Evolutionary conservation across 2,113 vertebrate species (phyloP).

Genomic region (Corythoichthys haematopterus): DNA sequence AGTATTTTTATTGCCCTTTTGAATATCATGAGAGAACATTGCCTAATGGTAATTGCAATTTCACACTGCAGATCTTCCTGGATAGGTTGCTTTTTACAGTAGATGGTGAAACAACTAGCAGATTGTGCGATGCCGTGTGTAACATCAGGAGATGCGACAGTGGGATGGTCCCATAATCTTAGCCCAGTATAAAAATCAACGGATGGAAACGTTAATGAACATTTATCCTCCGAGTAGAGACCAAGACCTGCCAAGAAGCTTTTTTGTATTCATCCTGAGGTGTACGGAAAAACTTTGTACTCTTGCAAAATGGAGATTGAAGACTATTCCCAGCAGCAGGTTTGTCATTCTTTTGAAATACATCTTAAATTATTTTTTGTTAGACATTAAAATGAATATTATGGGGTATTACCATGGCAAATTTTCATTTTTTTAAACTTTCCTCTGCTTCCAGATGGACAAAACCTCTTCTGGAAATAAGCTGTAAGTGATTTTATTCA

Average conservation of each 20-base stretch:
- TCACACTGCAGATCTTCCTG: not conserved
- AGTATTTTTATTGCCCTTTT: not conserved
- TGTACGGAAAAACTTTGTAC: not conserved
- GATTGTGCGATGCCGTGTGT: not conserved
- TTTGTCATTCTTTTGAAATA: not conserved
- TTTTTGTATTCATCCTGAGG: not conserved
- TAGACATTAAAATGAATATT: not conserved
- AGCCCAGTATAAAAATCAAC: not conserved
- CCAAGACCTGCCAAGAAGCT: not conserved
- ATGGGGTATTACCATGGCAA: not conserved
- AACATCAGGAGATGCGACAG: conserved; percentile 1
- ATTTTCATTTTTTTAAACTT: not conserved
- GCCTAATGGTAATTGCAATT: not conserved
- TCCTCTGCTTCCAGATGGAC: not conserved
- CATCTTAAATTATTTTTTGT: too few relatives aligned
- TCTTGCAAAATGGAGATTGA: not conserved
- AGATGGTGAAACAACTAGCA: not conserved
- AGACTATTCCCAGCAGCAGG: not conserved
- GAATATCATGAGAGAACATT: not conserved
- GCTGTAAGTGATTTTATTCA: not conserved
- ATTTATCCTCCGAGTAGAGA: too few relatives aligned
- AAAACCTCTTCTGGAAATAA: not conserved
- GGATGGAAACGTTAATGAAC: not conserved
- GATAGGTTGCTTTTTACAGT: not conserved
- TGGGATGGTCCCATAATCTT: not conserved